These are phyloP conservation scores for Pseudococcus jackbeardsleyi DNA, from an alignment of 2,888 invertebrate species.

Conservation along the genomic window DNA sequence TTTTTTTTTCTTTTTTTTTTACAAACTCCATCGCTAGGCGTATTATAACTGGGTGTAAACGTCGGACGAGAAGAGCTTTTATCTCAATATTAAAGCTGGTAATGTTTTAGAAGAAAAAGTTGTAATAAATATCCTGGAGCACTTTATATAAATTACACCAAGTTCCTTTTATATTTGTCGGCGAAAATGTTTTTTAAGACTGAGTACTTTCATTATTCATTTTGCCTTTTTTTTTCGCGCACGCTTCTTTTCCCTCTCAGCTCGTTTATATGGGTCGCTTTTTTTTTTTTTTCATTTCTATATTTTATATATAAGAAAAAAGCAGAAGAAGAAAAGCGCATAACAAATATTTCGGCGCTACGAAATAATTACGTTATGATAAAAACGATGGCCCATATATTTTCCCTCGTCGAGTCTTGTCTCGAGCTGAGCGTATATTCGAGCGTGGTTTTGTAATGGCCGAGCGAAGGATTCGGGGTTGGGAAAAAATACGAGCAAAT, in stretches of 20 bases:
- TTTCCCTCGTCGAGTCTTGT: background rate
- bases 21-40: constrained; percentile 44
- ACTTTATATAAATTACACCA: constrained; percentile 57
- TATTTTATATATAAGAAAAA: constrained; percentile 25
- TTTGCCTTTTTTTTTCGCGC: constrained; percentile 43
- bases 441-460: background rate
- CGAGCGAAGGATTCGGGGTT: background rate
- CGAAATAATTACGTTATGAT: constrained; percentile 46
- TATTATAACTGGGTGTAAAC: constrained; percentile 53
- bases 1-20: background rate
- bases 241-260: background rate
- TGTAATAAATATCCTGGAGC: constrained; percentile 53
- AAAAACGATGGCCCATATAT: constrained; percentile 28
- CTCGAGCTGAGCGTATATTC: background rate
- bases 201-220: constrained; percentile 56
- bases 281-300: constrained; percentile 50
- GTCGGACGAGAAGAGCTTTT: constrained; percentile 55
- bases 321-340: background rate
- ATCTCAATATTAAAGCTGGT: constrained; percentile 57
- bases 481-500: constrained; percentile 11
- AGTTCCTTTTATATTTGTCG: constrained; percentile 56
- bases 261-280: constrained; percentile 26
- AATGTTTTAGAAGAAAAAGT: constrained; percentile 57
- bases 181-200: constrained; percentile 57
- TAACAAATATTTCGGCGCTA: constrained; percentile 50